A percentile compares a stretch with the other conserved stretches of the same genome.
Evolutionary conservation across 2,797 vertebrate genomes (phyloP).

Genomic region (Myotis daubentonii): DNA sequence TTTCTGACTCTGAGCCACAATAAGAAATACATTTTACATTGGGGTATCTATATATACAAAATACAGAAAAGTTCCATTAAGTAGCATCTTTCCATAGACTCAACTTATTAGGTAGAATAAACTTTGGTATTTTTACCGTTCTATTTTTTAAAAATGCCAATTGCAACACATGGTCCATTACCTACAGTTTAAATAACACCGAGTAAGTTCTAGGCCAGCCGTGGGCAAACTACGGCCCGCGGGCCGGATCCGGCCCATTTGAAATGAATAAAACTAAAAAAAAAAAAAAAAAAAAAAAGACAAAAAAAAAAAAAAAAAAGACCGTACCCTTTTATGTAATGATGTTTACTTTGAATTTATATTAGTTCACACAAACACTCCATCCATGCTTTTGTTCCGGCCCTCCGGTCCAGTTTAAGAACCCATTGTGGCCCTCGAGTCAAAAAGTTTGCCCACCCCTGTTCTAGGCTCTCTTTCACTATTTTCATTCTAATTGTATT

Average conservation of each 20-base stretch:
- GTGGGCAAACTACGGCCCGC: no score
- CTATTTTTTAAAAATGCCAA: neutral
- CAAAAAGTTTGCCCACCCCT: no score
- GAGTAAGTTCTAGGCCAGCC: neutral
- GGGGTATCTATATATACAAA: neutral
- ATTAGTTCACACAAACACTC: no score
- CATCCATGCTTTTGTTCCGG: no score
- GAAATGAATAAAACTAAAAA: no score
- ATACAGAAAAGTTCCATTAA: neutral
- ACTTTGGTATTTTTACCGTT: neutral
- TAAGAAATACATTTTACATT: conserved; percentile 26
- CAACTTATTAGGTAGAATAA: neutral
- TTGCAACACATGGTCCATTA: neutral
- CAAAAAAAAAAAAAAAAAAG: no score
- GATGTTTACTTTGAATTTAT: no score
- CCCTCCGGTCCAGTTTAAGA: no score
- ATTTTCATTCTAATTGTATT: conserved; percentile 33
- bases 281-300: no score
- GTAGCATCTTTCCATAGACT: neutral
- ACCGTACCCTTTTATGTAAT: no score
- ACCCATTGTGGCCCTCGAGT: no score
- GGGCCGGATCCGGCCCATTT: no score
- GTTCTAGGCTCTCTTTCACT: conserved; percentile 17
- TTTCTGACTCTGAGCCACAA: neutral
- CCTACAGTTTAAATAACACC: neutral